Percentiles rank a stretch among this genome's conserved stretches.
phyloP scores from a whole-genome alignment of 2,888 invertebrate genomes.

The Trichopoda pennipes region DNA sequence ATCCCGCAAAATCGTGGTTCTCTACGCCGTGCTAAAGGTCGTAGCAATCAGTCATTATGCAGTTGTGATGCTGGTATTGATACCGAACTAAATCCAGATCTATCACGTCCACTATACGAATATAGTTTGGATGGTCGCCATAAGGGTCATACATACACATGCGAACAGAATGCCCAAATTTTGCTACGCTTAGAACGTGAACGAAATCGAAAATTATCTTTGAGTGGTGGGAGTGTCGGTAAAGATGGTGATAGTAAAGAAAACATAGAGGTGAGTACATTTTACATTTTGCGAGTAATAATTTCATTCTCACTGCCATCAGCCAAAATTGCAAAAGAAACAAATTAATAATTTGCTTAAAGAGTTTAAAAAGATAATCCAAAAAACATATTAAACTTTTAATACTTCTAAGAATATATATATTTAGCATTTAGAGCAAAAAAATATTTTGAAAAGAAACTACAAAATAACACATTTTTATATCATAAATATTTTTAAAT shows the following conservation, averaged over 20 bases:
- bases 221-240: constrained; percentile 69
- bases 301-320: no score
- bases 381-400: no score
- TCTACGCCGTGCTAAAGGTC: constrained; percentile 78
- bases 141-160: constrained; percentile 81
- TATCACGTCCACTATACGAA: constrained; percentile 80
- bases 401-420: no score
- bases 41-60: constrained; percentile 80
- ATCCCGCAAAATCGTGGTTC: constrained; percentile 76
- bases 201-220: constrained; percentile 78
- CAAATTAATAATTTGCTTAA: no score
- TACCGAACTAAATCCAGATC: constrained; percentile 79
- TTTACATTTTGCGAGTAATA: no score
- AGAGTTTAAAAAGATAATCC: no score
- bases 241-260: constrained; percentile 57
- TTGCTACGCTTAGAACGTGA: constrained; percentile 81
- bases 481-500: no score
- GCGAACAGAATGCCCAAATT: constrained; percentile 82
- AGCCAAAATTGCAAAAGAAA: no score
- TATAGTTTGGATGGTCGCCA: constrained; percentile 82
- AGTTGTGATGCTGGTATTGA: constrained; percentile 81
- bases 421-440: no score
- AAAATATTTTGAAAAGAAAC: no score
- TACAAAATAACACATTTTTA: no score
- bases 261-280: constrained; percentile 65